Percentiles rank a stretch among this genome's conserved stretches.
phyloP scores from a whole-genome alignment of 2,797 vertebrate species.

The Margarornis squamiger region DNA sequence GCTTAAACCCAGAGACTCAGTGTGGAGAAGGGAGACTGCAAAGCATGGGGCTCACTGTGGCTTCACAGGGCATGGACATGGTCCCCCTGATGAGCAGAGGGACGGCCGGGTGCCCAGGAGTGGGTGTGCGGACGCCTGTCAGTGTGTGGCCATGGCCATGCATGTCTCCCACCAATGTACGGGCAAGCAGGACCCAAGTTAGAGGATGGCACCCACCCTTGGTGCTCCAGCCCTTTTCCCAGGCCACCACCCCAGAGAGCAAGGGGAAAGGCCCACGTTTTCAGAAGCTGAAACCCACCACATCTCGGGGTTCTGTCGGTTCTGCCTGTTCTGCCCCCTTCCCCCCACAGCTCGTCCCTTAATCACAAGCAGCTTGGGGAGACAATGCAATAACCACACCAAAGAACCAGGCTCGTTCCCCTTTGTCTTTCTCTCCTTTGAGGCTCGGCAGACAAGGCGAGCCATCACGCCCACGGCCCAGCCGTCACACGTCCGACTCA shows the following conservation, averaged over 20 bases:
- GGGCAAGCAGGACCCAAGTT: neutral
- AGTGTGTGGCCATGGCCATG: accelerated
- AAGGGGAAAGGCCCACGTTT: neutral
- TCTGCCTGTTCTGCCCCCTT: neutral
- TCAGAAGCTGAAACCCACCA: neutral
- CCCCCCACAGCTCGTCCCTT: neutral
- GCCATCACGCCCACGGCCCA: neutral
- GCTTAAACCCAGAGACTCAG: neutral
- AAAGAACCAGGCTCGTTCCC: constrained; percentile 63
- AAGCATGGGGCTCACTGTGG: accelerated
- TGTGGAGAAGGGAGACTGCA: neutral
- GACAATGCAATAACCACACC: constrained; percentile 47
- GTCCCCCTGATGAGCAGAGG: accelerated
- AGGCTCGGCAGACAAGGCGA: neutral
- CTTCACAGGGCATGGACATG: accelerated
- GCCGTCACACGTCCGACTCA: neutral
- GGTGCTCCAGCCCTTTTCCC: neutral
- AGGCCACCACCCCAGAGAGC: neutral
- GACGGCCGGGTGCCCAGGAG: neutral
- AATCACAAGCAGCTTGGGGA: constrained; percentile 48
- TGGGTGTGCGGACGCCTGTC: accelerated
- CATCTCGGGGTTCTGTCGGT: neutral
- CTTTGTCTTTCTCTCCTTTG: neutral
- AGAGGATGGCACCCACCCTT: neutral
- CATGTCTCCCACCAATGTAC: accelerated